phyloP scores from a whole-genome alignment of 2,888 invertebrate genomes.

The Cataglyphis livida region DNA sequence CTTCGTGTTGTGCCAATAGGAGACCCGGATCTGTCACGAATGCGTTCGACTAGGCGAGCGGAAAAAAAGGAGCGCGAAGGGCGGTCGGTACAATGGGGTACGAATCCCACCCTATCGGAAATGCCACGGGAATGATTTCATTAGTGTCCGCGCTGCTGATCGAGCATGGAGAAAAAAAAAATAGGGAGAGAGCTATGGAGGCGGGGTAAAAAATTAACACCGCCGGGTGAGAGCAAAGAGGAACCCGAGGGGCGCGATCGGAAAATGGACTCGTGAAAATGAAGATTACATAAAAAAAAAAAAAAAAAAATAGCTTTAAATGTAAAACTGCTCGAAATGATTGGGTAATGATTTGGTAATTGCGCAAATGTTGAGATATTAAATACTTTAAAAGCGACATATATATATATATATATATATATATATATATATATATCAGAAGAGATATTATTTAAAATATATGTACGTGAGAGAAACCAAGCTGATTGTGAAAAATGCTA shows the following conservation, averaged over 20 bases:
- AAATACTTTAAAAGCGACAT: background rate
- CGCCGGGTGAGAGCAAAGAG: background rate
- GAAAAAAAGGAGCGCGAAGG: conserved; percentile 64
- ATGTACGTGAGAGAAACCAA: background rate
- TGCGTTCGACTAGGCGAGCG: conserved; percentile 61
- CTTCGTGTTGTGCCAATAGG: conserved; percentile 79
- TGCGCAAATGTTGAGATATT: background rate
- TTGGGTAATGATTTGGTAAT: background rate
- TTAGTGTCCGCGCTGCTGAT: conserved; percentile 76
- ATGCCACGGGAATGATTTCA: conserved; percentile 81
- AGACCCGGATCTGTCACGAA: conserved; percentile 67
- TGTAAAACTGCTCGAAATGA: background rate
- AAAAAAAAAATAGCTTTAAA: background rate
- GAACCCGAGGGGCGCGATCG: conserved; percentile 4
- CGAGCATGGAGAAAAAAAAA: conserved; percentile 64
- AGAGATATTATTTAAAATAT: background rate
- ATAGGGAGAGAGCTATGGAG: conserved; percentile 57
- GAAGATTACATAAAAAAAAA: conserved; percentile 2
- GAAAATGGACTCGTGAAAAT: conserved; percentile 25
- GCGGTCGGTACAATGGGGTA: conserved; percentile 69
- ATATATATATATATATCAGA: background rate
- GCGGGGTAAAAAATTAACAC: conserved; percentile 48
- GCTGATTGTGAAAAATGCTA: background rate
- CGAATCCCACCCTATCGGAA: conserved; percentile 77
- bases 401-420: too few species aligned